Percentiles rank a stretch among this genome's conserved stretches.
These are phyloP conservation scores for Malacoraja senta DNA, from an alignment of 2,797 vertebrate genomes.

Conservation along the genomic window DNA sequence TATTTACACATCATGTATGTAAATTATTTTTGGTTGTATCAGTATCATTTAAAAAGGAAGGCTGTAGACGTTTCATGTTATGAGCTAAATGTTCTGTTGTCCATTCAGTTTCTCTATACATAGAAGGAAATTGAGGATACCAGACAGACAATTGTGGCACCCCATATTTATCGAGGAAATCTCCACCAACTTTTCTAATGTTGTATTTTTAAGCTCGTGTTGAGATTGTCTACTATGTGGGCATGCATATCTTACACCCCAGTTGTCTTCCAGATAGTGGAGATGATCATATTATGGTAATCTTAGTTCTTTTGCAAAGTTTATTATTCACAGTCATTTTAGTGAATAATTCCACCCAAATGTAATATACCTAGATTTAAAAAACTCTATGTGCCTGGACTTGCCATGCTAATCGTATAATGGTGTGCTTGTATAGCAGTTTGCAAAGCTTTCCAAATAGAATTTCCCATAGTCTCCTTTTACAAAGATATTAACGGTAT, in stretches of 20 bases:
- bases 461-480: background rate
- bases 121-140: background rate
- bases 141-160: background rate
- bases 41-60: background rate
- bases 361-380: background rate
- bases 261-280: background rate
- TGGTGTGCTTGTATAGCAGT: background rate
- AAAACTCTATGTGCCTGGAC: background rate
- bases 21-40: background rate
- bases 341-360: background rate
- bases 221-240: background rate
- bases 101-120: too few species aligned
- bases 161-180: background rate
- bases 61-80: background rate
- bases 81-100: background rate
- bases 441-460: background rate
- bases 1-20: background rate
- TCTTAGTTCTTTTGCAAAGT: background rate
- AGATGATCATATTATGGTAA: background rate
- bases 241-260: background rate
- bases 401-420: background rate
- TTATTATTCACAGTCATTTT: background rate
- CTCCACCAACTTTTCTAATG: background rate
- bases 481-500: background rate
- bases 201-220: background rate